Evolutionary conservation across 2,113 vertebrate genomes (phyloP).

Genomic region (mouse (Mus musculus)): GRCm39 chr14:13101001-13101500

Average conservation of each 20-base stretch:
- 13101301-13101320: constrained; percentile 81
- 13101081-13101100: constrained; percentile 57
- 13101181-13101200: constrained; percentile 75
- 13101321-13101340: constrained; percentile 44
- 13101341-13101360: constrained; percentile 66
- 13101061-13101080: constrained; percentile 53
- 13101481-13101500: background rate
- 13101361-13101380: constrained; percentile 67
- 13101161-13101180: constrained; percentile 64
- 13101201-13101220: constrained; percentile 64
- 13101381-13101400: constrained; percentile 43
- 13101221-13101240: constrained; percentile 71
- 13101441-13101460: background rate
- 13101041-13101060: constrained; percentile 44
- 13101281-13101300: constrained; percentile 62
- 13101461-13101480: background rate
- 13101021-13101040: constrained; percentile 46
- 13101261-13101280: constrained; percentile 73
- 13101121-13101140: constrained; percentile 47
- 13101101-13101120: constrained; percentile 52
- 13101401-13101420: constrained; percentile 45
- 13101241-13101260: constrained; percentile 68
- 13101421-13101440: background rate
- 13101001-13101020: constrained; percentile 64
- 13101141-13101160: constrained; percentile 54